Base-by-base conservation (phyloP, 2,888 invertebrate genomes). In the Volucella zonaria region DNA sequence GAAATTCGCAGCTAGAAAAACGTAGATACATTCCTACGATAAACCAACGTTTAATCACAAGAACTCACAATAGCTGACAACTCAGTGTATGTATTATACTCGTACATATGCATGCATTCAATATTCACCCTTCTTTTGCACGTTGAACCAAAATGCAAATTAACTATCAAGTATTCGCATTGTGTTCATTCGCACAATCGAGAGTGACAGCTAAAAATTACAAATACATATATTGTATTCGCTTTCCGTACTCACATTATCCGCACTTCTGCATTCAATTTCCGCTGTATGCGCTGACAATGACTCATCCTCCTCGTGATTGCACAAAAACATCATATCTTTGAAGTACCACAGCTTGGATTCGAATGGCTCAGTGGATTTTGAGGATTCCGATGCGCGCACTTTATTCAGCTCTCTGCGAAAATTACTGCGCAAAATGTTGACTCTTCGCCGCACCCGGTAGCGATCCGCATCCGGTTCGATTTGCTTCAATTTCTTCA, bases 401-500 rank as follows among this genome's bases (percentile, higher is more conserved):
- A 74, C 43, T 31, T 70, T 79, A 6, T 81, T 77, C 14, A 74
- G 31, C 42, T 86, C 86, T n/a, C 75, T 38, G 0, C 82, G 82
- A 40, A 61, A 71, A 12, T 75, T 70, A 1, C 51, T 54, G 1
- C 81, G 78, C 1, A 87, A 49, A 51, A 64, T 80, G 38, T 87
- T 87, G 12, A 87, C 79, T 61, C 86, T 87, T 6, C 52, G 66
- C 43, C 85, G 71, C 6, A 86, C 87, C 45, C 71, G 58, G 11
- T 73, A 75, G 10, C 85, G 15, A 18, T 80, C 73, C 8, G 86
- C 87, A 3, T 75, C 42, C 2, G 82, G 79, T 8, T 82, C 82
- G 12, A 87, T 64, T 61, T 79, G 61, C 8, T 68, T 66, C 47
- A 86, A 58, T 61, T 85, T 87, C 2, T 75, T 58, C 2, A 73